Conservation (phyloP, 2,113 vertebrate genomes). For the Narcine bancroftii region DNA sequence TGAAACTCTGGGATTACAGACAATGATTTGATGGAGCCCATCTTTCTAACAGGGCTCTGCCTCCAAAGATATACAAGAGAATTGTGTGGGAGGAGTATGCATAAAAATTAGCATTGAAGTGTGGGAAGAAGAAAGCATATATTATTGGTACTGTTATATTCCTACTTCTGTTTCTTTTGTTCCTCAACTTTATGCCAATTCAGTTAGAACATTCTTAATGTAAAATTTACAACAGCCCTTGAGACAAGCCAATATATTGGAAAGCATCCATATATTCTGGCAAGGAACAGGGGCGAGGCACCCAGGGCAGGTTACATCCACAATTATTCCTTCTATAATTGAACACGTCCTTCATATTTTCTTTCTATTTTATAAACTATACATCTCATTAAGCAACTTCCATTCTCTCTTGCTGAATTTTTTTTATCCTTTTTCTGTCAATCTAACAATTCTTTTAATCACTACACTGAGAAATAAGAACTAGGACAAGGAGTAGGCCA, state of each 20-base stretch:
- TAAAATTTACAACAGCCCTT: not conserved
- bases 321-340: not conserved
- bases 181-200: not conserved
- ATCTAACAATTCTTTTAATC: no score
- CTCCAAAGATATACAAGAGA: not conserved
- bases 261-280: not conserved
- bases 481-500: no score
- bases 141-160: not conserved
- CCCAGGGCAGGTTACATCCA: not conserved
- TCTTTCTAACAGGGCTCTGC: not conserved
- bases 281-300: not conserved
- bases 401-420: no score
- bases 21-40: not conserved
- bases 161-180: not conserved
- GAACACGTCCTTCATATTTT: not conserved
- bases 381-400: not conserved
- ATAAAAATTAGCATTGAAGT: not conserved
- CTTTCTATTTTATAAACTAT: not conserved
- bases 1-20: not conserved
- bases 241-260: not conserved
- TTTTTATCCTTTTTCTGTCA: no score
- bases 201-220: not conserved
- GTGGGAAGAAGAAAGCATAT: not conserved
- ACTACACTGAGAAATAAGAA: no score
- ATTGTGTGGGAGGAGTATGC: not conserved